Evolutionary conservation across 2,797 vertebrate species (phyloP).

Genomic region (Diplodus puntazzo): DNA sequence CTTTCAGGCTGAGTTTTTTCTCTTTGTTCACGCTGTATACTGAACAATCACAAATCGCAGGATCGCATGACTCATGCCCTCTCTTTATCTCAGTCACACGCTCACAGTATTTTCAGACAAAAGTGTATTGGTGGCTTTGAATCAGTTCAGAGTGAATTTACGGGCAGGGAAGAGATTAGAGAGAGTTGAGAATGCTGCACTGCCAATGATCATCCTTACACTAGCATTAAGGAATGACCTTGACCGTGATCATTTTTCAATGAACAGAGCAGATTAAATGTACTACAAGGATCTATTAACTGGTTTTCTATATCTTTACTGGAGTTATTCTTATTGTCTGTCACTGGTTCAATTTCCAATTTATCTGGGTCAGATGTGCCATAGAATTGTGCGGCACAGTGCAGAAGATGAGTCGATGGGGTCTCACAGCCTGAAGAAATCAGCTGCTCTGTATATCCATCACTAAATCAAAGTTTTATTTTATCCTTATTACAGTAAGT

Average conservation of each 20-base stretch:
- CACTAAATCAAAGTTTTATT: no score
- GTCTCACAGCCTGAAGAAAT: no score
- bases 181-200: not conserved
- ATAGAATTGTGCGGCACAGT: no score
- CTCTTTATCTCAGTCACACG: conserved; percentile 3
- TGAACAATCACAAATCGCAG: not conserved
- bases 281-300: no score
- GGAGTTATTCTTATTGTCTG: no score
- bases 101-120: not conserved
- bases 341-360: no score
- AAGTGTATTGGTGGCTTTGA: not conserved
- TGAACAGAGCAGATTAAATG: conserved; percentile 15
- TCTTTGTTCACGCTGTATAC: conserved; percentile 4
- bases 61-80: not conserved
- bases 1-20: not conserved
- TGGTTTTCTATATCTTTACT: no score
- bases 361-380: no score
- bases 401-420: no score
- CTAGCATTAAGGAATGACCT: conserved; percentile 3
- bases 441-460: no score
- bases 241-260: not conserved
- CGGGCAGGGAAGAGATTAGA: conserved; percentile 18
- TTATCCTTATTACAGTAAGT: no score
- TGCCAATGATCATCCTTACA: not conserved
- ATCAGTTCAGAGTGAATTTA: not conserved